Percentiles rank a stretch among this genome's conserved stretches.
These are phyloP conservation scores for Eilema depressum DNA, from an alignment of 2,888 invertebrate species.

Conservation along the genomic window DNA sequence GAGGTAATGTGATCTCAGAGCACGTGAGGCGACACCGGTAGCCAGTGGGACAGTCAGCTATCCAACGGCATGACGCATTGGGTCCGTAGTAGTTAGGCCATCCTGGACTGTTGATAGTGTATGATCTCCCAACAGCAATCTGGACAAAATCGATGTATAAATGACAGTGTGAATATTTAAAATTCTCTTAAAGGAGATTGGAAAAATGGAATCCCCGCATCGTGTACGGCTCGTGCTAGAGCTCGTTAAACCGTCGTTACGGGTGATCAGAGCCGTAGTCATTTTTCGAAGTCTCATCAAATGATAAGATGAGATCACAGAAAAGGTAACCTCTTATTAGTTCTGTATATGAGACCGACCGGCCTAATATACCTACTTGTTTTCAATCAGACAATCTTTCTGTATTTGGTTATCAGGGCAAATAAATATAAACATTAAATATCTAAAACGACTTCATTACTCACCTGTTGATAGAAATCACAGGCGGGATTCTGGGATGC, in stretches of 20 bases:
- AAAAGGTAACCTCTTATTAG: too few species aligned
- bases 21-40: conserved; percentile 29
- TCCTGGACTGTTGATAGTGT: conserved; percentile 15
- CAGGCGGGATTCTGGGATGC: conserved; percentile 4
- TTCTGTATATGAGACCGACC: neutral
- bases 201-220: too few species aligned
- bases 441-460: neutral
- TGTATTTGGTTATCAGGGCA: neutral
- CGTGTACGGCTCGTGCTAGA: too few species aligned
- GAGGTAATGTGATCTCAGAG: conserved; percentile 19
- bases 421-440: neutral
- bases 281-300: too few species aligned
- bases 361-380: neutral
- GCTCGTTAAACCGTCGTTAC: too few species aligned
- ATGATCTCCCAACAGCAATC: conserved; percentile 3
- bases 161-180: neutral
- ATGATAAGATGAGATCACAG: too few species aligned
- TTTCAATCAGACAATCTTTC: neutral
- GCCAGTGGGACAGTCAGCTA: conserved; percentile 16
- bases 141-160: conserved; percentile 1
- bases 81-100: conserved; percentile 12
- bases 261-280: too few species aligned
- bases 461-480: conserved; percentile 19
- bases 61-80: conserved; percentile 24
- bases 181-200: too few species aligned